phyloP scores from a whole-genome alignment of 2,888 invertebrate species.

The Stictocephala bisonia region DNA sequence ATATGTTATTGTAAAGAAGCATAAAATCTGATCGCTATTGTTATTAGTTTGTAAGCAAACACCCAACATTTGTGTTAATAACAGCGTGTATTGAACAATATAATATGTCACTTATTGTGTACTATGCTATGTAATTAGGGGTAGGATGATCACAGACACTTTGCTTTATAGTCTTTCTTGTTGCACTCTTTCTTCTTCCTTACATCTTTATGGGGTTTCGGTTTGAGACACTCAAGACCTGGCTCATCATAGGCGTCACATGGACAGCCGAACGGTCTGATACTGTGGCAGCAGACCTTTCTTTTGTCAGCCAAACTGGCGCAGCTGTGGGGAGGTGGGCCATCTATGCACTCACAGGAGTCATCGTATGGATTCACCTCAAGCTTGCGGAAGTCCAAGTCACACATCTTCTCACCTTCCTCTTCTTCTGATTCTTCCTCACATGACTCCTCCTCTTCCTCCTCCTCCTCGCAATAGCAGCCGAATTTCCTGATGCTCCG shows the following conservation, averaged over 20 bases:
- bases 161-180: conserved; percentile 1
- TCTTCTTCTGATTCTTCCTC: background rate
- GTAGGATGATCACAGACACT: conserved; percentile 5
- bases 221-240: conserved; percentile 12
- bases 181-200: background rate
- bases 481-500: conserved; percentile 10
- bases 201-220: background rate
- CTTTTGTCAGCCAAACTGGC: background rate
- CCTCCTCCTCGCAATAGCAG: conserved; percentile 17
- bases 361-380: conserved; percentile 34
- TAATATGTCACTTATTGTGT: conserved; percentile 5
- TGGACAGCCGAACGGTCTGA: background rate
- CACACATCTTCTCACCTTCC: background rate
- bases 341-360: conserved; percentile 22
- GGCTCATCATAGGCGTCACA: conserved; percentile 27
- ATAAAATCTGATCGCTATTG: too few relatives aligned
- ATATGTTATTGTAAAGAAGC: too few relatives aligned
- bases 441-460: background rate
- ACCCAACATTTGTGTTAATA: too few relatives aligned
- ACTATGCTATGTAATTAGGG: background rate
- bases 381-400: conserved; percentile 21
- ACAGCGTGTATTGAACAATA: too few relatives aligned
- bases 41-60: too few relatives aligned
- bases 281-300: conserved; percentile 2
- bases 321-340: background rate